Percentiles rank a stretch among this genome's conserved stretches.
Evolutionary conservation across 2,797 vertebrate species (phyloP).

Genomic region (Huso huso): DNA sequence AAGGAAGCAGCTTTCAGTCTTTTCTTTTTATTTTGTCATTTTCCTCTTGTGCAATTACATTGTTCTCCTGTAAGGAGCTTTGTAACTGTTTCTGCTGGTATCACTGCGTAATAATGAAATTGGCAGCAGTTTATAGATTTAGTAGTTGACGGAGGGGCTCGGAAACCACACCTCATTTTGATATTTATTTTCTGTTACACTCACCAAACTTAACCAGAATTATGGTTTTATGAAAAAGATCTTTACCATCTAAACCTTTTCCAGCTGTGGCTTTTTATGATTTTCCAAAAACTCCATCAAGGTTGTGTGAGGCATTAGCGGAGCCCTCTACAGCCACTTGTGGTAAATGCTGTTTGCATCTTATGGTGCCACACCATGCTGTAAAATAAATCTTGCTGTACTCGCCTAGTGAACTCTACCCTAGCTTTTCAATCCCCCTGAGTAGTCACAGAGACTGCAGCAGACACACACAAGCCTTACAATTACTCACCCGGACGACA

Average conservation of each 20-base stretch:
- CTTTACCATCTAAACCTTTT: not conserved
- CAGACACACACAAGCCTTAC: conserved; percentile 72
- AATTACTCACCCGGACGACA: conserved; percentile 91
- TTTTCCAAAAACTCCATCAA: conserved; percentile 41
- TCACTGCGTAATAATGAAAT: not conserved
- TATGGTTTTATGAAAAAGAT: not conserved
- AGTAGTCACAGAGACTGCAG: conserved; percentile 24
- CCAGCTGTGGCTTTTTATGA: conserved; percentile 21
- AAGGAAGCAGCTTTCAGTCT: too few species aligned
- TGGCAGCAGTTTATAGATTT: not conserved
- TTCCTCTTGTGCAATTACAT: too few species aligned
- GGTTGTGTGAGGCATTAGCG: too few species aligned
- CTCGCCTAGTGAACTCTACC: too few species aligned
- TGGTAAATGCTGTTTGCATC: too few species aligned
- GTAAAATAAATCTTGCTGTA: too few species aligned
- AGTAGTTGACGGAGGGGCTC: not conserved
- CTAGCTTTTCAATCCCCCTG: too few species aligned
- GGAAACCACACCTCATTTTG: not conserved
- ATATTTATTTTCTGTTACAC: not conserved
- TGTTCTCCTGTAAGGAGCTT: not conserved
- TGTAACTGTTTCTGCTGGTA: not conserved
- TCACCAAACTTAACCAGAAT: too few species aligned
- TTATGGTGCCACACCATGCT: too few species aligned
- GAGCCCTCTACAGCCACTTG: too few species aligned
- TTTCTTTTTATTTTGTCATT: too few species aligned